Evolutionary conservation across 2,888 invertebrate species (phyloP).

Genomic region (Metellina segmentata): DNA sequence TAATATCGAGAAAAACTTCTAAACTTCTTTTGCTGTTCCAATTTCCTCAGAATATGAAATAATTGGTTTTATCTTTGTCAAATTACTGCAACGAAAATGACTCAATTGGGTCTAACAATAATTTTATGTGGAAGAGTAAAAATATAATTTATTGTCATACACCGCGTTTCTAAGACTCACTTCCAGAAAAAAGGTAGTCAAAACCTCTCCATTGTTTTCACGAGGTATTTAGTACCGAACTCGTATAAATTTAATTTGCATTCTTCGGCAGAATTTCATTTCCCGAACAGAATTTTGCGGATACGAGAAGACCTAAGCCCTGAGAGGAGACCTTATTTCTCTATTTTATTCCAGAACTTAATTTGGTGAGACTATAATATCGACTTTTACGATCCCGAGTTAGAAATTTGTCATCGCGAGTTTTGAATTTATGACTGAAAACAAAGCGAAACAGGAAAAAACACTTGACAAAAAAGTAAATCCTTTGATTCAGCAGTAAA

Average conservation of each 20-base stretch:
- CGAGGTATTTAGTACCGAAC: neutral
- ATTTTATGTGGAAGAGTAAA: neutral
- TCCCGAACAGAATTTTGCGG: neutral
- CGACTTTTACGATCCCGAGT: constrained; percentile 13
- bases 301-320: neutral
- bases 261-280: neutral
- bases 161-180: neutral
- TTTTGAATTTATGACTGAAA: constrained; percentile 40
- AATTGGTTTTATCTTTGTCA: too few species aligned
- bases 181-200: neutral
- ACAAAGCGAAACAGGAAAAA: neutral
- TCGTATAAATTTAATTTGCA: constrained; percentile 28
- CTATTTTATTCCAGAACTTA: constrained; percentile 32
- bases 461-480: neutral
- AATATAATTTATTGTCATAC: neutral
- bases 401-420: constrained; percentile 9
- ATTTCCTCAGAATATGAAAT: too few species aligned
- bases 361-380: neutral
- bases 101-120: neutral
- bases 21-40: too few species aligned
- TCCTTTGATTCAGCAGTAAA: constrained; percentile 6
- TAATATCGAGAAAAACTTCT: too few species aligned
- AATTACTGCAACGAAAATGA: neutral
- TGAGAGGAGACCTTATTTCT: constrained; percentile 1
- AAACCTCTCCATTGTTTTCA: neutral